These are phyloP conservation scores for Microctonus aethiopoides DNA, from an alignment of 2,888 invertebrate genomes.

Conservation along the genomic window DNA sequence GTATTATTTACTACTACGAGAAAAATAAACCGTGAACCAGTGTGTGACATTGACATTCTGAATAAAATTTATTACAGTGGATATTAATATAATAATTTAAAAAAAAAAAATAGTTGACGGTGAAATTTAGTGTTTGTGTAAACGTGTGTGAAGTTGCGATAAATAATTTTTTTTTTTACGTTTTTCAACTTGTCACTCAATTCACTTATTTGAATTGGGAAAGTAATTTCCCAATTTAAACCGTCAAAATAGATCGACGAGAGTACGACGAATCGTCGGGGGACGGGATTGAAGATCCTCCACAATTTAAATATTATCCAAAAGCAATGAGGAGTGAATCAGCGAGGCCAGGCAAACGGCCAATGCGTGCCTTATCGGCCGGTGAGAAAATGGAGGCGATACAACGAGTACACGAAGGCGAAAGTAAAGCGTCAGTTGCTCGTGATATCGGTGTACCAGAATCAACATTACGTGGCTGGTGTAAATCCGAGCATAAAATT, in stretches of 20 bases:
- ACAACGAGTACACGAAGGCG: conserved; percentile 84
- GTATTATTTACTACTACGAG: background rate
- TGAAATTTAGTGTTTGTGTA: too few relatives aligned
- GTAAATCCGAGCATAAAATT: conserved; percentile 85
- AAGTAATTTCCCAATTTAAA: conserved; percentile 11
- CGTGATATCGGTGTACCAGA: conserved; percentile 88
- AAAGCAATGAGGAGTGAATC: conserved; percentile 67
- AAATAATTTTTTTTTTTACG: background rate
- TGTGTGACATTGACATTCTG: too few relatives aligned
- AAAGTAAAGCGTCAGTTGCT: conserved; percentile 87
- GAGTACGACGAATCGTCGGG: conserved; percentile 43
- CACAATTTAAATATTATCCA: conserved; percentile 23
- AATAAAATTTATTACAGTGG: too few relatives aligned
- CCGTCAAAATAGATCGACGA: conserved; percentile 38
- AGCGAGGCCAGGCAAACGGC: conserved; percentile 80
- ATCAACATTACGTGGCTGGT: conserved; percentile 88
- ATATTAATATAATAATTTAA: background rate
- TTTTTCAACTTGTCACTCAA: background rate
- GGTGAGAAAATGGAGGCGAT: conserved; percentile 85
- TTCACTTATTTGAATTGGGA: conserved; percentile 9
- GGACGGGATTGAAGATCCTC: conserved; percentile 46
- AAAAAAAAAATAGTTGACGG: background rate
- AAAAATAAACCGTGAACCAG: too few relatives aligned
- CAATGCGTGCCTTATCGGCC: conserved; percentile 81
- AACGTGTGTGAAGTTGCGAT: background rate